These are phyloP conservation scores for Chalcosyrphus nemorum DNA, from an alignment of 2,888 invertebrate species.

Conservation along the genomic window DNA sequence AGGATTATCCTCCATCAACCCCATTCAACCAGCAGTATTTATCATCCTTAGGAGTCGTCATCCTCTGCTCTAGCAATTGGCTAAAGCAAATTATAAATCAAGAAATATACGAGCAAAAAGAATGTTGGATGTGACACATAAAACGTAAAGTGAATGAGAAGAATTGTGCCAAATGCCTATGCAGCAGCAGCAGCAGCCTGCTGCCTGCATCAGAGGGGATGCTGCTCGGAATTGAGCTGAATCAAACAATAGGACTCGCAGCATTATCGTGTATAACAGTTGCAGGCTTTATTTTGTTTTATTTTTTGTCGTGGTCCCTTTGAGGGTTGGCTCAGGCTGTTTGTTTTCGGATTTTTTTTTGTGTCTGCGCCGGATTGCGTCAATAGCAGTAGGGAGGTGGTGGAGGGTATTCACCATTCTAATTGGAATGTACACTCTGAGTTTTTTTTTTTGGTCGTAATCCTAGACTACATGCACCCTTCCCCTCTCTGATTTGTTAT, in stretches of 20 bases:
- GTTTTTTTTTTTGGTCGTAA: slow-evolving; percentile 1
- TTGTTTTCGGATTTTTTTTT: slow-evolving; percentile 25
- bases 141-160: slow-evolving; percentile 53
- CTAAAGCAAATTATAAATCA: slow-evolving; percentile 66
- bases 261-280: slow-evolving; percentile 36
- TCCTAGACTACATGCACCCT: slow-evolving; percentile 10
- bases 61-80: slow-evolving; percentile 23
- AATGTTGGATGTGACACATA: slow-evolving; percentile 58
- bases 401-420: slow-evolving; percentile 1
- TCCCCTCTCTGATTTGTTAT: neutral
- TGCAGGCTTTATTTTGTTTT: slow-evolving; percentile 51
- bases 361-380: slow-evolving; percentile 53
- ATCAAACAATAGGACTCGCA: slow-evolving; percentile 49
- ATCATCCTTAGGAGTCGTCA: slow-evolving; percentile 17
- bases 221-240: slow-evolving; percentile 45
- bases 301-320: slow-evolving; percentile 39
- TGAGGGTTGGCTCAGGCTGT: slow-evolving; percentile 51
- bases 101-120: slow-evolving; percentile 28
- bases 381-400: neutral
- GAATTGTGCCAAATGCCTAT: slow-evolving; percentile 67
- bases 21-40: slow-evolving; percentile 20
- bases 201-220: slow-evolving; percentile 36
- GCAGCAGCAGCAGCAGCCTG: too few relatives aligned
- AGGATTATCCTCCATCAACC: slow-evolving; percentile 55
- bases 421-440: slow-evolving; percentile 38